Percentiles rank a stretch among this genome's conserved stretches.
phyloP scores from a whole-genome alignment of 1,140 invertebrate genomes.

The Aethina tumida region DNA sequence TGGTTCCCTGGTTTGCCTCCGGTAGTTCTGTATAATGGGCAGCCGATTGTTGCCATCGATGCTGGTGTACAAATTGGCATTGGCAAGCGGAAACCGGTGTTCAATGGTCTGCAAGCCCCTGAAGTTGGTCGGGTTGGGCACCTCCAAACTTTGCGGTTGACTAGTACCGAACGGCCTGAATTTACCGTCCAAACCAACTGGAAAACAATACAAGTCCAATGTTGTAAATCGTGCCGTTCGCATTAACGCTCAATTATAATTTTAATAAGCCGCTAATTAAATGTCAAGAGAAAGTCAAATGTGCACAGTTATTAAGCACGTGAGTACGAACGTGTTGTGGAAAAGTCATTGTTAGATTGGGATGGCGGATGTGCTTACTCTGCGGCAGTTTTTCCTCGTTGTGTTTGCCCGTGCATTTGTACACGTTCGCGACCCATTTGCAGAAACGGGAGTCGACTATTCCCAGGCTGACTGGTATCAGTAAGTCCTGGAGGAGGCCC shows the following conservation, averaged over 20 bases:
- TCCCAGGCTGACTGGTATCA: constrained; percentile 36
- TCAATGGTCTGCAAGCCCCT: constrained; percentile 33
- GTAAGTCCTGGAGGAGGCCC: constrained; percentile 36
- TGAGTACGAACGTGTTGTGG: no score
- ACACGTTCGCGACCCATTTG: constrained; percentile 33
- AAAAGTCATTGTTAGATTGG: no score
- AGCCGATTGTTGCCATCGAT: constrained; percentile 38
- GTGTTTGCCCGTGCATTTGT: constrained; percentile 29
- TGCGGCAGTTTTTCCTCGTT: constrained; percentile 32
- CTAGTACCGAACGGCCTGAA: constrained; percentile 42
- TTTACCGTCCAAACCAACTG: constrained; percentile 47
- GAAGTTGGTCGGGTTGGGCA: constrained; percentile 15
- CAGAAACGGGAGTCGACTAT: constrained; percentile 38
- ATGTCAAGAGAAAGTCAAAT: no score
- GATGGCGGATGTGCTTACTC: constrained; percentile 17
- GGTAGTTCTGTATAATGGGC: constrained; percentile 39
- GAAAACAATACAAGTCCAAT: constrained; percentile 11
- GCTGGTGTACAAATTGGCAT: constrained; percentile 46
- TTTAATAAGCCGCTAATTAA: no score
- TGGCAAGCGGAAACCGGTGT: constrained; percentile 50
- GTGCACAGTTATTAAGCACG: no score
- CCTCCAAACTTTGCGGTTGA: constrained; percentile 31
- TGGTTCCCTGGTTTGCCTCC: constrained; percentile 32
- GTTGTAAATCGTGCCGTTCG: constrained; percentile 1
- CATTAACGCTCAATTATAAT: background rate